These are phyloP conservation scores for Hypanus sabinus DNA, from an alignment of 2,113 vertebrate species.

Conservation along the genomic window DNA sequence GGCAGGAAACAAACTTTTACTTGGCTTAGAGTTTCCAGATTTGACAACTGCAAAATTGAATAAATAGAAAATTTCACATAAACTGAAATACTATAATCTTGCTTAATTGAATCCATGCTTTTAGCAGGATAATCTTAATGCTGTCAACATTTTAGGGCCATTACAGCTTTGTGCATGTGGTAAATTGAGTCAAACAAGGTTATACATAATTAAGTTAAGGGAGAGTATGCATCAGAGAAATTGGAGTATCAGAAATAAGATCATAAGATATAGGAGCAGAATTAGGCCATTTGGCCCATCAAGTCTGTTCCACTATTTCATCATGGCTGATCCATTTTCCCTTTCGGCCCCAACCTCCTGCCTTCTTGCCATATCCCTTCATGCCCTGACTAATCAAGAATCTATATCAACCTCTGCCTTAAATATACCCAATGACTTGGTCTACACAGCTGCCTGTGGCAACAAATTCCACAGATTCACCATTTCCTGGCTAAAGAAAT, in stretches of 20 bases:
- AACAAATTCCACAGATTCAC: too few species aligned
- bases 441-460: too few species aligned
- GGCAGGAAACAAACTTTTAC: constrained; percentile 1
- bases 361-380: too few species aligned
- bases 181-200: constrained; percentile 23
- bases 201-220: constrained; percentile 1
- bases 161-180: background rate
- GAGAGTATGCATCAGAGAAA: background rate
- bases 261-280: too few species aligned
- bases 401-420: too few species aligned
- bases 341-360: too few species aligned
- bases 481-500: too few species aligned
- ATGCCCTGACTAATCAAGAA: too few species aligned
- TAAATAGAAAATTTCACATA: constrained; percentile 22
- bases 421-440: too few species aligned
- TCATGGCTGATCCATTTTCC: too few species aligned
- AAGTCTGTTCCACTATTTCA: too few species aligned
- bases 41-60: constrained; percentile 14
- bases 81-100: constrained; percentile 17
- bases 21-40: background rate
- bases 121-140: constrained; percentile 8
- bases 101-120: constrained; percentile 30
- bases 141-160: background rate
- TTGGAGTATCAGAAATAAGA: background rate
- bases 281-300: too few species aligned